These are phyloP conservation scores for Cotesia typhae DNA, from an alignment of 1,140 invertebrate genomes.

Conservation along the genomic window DNA sequence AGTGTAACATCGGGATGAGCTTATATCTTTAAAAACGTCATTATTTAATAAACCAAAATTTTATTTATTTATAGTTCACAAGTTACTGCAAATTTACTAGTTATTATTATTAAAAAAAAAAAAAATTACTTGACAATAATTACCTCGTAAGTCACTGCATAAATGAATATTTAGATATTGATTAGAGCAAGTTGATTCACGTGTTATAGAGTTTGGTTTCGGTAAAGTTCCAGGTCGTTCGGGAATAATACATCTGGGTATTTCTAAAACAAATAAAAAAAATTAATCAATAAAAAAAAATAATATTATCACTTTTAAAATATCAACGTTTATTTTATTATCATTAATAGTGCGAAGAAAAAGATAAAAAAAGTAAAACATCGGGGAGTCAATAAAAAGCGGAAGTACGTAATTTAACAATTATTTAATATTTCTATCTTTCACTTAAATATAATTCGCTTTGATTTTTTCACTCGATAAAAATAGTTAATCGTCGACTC, in stretches of 20 bases:
- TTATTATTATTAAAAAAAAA: not conserved
- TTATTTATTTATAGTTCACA: no score
- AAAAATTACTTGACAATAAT: conserved; percentile 18
- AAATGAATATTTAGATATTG: conserved; percentile 58
- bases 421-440: conserved; percentile 28
- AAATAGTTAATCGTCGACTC: no score
- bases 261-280: conserved; percentile 42
- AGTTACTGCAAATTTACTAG: no score
- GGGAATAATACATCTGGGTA: conserved; percentile 41
- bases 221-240: conserved; percentile 28
- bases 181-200: conserved; percentile 43
- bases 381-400: conserved; percentile 37
- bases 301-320: no score
- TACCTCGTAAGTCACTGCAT: conserved; percentile 55
- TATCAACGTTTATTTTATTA: not conserved
- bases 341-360: not conserved
- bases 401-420: conserved; percentile 41
- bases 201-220: conserved; percentile 13
- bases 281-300: no score
- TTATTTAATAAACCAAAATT: no score
- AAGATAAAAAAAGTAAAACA: conserved; percentile 30
- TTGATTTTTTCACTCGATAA: conserved; percentile 20
- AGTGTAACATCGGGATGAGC: no score
- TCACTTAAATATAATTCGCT: conserved; percentile 20
- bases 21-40: no score